Conservation (phyloP, 2,888 invertebrate genomes). For the Hypena proboscidalis region DNA sequence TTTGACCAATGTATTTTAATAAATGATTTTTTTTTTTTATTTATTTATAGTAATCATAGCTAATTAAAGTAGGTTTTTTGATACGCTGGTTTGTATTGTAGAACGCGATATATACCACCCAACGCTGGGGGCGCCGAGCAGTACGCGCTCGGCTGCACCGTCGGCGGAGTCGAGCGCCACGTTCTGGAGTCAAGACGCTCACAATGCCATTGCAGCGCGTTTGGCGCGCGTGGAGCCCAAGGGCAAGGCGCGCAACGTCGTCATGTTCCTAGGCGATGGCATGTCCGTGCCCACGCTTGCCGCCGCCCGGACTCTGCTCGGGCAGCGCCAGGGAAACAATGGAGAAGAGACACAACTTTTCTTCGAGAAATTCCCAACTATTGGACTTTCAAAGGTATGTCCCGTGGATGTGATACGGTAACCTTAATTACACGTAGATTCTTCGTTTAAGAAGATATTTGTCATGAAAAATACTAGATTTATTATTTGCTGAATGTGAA, state of each 20-base stretch:
- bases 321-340: conserved; percentile 79
- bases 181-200: conserved; percentile 79
- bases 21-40: no score
- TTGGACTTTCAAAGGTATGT: conserved; percentile 89
- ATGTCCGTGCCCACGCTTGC: conserved; percentile 90
- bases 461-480: no score
- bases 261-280: conserved; percentile 91
- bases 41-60: no score
- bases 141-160: not conserved
- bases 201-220: conserved; percentile 65
- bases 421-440: no score
- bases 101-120: conserved; percentile 37
- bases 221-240: conserved; percentile 15
- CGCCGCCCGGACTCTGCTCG: conserved; percentile 87
- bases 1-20: no score
- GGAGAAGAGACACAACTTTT: conserved; percentile 86
- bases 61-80: not conserved
- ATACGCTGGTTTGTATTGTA: conserved; percentile 8
- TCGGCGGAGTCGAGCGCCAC: conserved; percentile 45
- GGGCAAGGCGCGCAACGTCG: conserved; percentile 81
- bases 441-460: no score
- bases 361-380: conserved; percentile 87
- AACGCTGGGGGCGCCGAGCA: not conserved
- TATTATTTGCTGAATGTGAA: no score
- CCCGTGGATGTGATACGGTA: no score